A percentile compares a stretch with the other conserved stretches of the same genome.
Evolutionary conservation across 2,888 invertebrate genomes (phyloP).

Genomic region (Eucriotettix oculatus): DNA sequence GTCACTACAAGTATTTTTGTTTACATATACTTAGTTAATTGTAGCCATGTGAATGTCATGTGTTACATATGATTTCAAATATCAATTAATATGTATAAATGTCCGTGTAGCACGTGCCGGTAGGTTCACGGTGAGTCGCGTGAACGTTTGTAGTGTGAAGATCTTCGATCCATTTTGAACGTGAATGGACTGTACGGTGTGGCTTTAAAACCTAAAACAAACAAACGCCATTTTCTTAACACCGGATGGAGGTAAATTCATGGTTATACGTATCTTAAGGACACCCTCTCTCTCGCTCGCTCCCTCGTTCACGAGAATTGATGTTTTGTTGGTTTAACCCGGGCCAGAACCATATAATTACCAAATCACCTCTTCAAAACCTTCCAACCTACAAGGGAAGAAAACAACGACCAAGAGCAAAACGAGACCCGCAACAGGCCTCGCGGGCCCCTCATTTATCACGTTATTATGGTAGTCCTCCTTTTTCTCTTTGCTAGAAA

Average conservation of each 20-base stretch:
- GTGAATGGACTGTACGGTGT: neutral
- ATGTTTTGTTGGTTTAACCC: neutral
- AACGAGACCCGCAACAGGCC: neutral
- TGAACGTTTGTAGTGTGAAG: no score
- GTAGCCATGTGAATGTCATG: no score
- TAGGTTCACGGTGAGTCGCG: no score
- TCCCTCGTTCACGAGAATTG: neutral
- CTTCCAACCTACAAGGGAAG: neutral
- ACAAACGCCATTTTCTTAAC: neutral
- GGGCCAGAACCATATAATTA: neutral
- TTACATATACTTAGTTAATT: no score
- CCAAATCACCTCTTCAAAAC: neutral
- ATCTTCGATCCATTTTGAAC: no score
- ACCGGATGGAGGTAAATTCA: neutral
- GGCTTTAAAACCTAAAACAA: neutral
- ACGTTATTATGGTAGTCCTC: neutral
- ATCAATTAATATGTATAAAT: no score
- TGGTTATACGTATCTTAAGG: neutral
- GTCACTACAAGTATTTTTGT: no score
- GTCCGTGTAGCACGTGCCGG: no score
- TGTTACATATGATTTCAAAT: no score
- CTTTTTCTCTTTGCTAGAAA: neutral
- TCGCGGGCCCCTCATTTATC: neutral
- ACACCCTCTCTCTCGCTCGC: neutral
- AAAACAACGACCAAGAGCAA: neutral